Base-by-base conservation (phyloP, 2,113 vertebrate species). In the Nestor notabilis region DNA sequence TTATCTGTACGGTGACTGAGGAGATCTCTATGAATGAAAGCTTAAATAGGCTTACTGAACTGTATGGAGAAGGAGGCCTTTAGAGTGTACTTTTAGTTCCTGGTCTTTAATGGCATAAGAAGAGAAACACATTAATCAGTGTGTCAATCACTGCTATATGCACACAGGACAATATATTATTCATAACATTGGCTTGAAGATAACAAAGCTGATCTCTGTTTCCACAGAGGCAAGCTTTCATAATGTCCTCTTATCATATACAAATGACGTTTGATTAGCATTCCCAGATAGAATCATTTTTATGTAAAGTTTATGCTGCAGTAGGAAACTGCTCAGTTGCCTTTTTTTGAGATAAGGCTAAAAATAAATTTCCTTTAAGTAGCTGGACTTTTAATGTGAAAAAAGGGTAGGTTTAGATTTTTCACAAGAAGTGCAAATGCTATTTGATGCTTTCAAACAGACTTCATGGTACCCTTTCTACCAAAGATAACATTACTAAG, bases 221-320 rank as follows among this genome's bases (percentile, higher is more conserved):
- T 86, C 60, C 56, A 66, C 10, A 85, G 87, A 93, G 72, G 78
- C 24, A 49, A 95, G 43, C 17, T 37, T 90, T 93, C 68, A 35
- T 75, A n/a, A 92, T 58, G 53, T 58, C 33, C 31, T 93, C 81
- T 86, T 71, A 81, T 88, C 46, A 31, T 86, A 78, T 70, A 69
- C 60, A 69, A 74, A 81, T 79, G 75, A 72, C 64, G 68, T 87
- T 87, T 96, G 93, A 84, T 93, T 91, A 90, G 61, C 78, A 81
- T 64, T 95, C 44, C 31, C 47, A 94, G 83, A 69, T 89, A 83
- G 65, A 87, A 91, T 93, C 37, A 50, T 60, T 88, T 91, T 66
- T 76, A 58, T 71, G 71, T 88, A 47, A 91, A 90, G 89, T 78
- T 91, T 13, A 12, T 65, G 35, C 66, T 91, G 55, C 80, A 86